phyloP scores from a whole-genome alignment of 2,113 vertebrate genomes.

The Limnothrissa miodon region DNA sequence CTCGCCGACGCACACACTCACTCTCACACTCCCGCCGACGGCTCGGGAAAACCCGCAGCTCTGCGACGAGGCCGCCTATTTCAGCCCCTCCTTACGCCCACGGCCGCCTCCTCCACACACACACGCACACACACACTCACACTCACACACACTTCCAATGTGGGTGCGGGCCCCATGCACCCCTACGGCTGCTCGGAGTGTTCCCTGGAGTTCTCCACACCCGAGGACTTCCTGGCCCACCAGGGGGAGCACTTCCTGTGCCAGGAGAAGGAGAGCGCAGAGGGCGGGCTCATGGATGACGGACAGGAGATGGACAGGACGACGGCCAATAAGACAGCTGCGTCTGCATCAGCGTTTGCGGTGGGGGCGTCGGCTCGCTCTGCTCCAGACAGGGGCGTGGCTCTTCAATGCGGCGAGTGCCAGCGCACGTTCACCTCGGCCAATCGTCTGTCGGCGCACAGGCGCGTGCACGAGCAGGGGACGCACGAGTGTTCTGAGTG shows the following conservation, averaged over 20 bases:
- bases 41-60: conserved; percentile 58
- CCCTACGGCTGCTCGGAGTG: conserved; percentile 89
- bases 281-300: conserved; percentile 67
- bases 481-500: conserved; percentile 83
- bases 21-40: neutral
- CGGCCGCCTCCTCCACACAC: conserved; percentile 24
- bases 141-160: too few relatives aligned
- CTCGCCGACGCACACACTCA: conserved; percentile 31
- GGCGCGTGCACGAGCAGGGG: conserved; percentile 80
- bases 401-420: conserved; percentile 71
- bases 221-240: conserved; percentile 86
- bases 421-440: conserved; percentile 79
- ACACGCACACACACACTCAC: too few relatives aligned
- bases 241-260: conserved; percentile 85
- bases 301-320: conserved; percentile 63
- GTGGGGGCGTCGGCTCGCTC: conserved; percentile 44
- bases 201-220: conserved; percentile 79
- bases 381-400: conserved; percentile 48
- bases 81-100: conserved; percentile 51
- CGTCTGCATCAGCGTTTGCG: neutral
- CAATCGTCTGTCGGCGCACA: conserved; percentile 81
- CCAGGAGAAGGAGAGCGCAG: conserved; percentile 79
- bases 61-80: conserved; percentile 57
- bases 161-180: conserved; percentile 70
- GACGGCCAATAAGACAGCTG: conserved; percentile 33